Evolutionary conservation across 2,797 vertebrate genomes (phyloP).

Genomic region (Hydrolagus colliei): DNA sequence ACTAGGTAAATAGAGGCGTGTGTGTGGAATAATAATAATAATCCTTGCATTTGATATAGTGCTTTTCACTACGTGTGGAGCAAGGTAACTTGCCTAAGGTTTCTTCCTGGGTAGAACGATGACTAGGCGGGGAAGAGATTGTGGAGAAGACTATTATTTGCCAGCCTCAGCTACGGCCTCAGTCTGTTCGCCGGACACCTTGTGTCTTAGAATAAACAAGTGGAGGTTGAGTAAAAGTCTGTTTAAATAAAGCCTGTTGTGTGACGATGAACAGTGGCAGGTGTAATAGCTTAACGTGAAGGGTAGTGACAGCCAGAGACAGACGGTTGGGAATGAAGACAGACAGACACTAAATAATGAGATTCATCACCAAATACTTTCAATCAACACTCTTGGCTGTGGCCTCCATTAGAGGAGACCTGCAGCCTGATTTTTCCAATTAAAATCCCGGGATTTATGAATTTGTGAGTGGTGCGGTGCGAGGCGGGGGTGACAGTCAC

Average conservation of each 20-base stretch:
- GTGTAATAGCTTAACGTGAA: too few species aligned
- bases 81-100: too few species aligned
- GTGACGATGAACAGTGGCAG: too few species aligned
- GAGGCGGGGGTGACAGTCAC: neutral
- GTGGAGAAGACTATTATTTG: too few species aligned
- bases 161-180: too few species aligned
- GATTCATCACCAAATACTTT: neutral
- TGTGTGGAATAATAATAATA: too few species aligned
- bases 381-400: neutral
- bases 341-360: neutral
- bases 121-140: too few species aligned
- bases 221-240: neutral
- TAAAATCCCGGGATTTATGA: constrained; percentile 21
- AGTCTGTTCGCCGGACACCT: neutral
- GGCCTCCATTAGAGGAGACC: neutral
- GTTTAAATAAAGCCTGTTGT: neutral
- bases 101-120: too few species aligned
- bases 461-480: too few species aligned
- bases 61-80: too few species aligned
- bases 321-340: neutral
- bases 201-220: neutral
- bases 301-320: neutral
- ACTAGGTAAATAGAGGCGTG: too few species aligned
- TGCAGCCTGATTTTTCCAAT: neutral
- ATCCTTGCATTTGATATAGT: too few species aligned